A percentile compares a stretch with the other conserved stretches of the same genome.
These are phyloP conservation scores for Ursus arctos DNA, from an alignment of 2,113 vertebrate species.

Conservation along the genomic window DNA sequence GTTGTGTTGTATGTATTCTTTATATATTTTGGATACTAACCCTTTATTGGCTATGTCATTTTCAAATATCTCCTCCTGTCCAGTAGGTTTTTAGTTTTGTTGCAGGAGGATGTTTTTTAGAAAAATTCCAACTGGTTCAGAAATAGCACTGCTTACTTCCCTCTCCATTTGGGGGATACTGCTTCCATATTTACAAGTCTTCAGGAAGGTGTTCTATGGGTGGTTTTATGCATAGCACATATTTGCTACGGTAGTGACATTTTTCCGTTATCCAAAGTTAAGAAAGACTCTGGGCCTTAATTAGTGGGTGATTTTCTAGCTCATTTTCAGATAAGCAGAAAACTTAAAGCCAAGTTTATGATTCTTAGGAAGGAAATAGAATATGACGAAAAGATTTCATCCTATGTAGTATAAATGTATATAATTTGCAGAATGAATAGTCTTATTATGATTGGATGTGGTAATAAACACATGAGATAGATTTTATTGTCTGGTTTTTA, in stretches of 20 bases:
- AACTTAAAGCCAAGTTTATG: neutral
- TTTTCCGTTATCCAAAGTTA: neutral
- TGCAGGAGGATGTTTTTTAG: neutral
- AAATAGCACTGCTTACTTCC: neutral
- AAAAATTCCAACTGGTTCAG: neutral
- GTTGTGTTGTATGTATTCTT: too few relatives aligned
- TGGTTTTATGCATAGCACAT: neutral
- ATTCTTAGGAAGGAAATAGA: constrained; percentile 42
- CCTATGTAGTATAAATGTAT: constrained; percentile 50
- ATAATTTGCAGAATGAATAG: neutral
- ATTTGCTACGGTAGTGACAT: neutral
- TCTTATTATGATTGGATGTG: neutral
- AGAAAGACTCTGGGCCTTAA: neutral
- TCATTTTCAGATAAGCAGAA: neutral
- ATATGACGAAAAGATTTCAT: constrained; percentile 71
- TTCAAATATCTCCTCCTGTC: too few relatives aligned
- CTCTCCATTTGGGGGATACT: neutral
- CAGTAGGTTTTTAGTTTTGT: neutral
- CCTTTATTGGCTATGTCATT: too few relatives aligned
- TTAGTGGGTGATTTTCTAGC: neutral
- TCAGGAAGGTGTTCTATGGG: neutral
- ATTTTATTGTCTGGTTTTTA: neutral
- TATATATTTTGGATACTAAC: too few relatives aligned
- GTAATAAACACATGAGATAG: neutral
- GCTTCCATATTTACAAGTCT: neutral